Conservation (phyloP, 1,140 invertebrate genomes). For the Procambarus clarkii region DNA sequence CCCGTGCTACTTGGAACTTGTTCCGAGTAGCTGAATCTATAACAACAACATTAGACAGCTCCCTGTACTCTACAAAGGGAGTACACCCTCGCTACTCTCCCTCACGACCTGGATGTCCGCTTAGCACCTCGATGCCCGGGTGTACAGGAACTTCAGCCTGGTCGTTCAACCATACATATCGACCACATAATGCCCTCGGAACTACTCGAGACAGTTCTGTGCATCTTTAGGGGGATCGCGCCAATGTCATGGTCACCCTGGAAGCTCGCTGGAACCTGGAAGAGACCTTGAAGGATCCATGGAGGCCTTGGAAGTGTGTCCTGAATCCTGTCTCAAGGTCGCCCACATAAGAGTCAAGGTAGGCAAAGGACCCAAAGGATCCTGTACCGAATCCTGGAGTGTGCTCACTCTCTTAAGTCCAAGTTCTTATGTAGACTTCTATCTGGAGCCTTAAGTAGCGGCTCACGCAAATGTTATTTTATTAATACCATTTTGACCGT, state of each 20-base stretch:
- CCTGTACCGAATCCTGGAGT: neutral
- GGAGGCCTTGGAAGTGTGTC: neutral
- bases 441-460: neutral
- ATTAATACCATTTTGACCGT: no score
- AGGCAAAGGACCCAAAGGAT: neutral
- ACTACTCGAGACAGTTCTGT: constrained; percentile 9
- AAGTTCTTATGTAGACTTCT: no score
- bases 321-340: neutral
- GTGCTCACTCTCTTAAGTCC: neutral
- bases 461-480: no score
- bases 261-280: neutral
- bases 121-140: no score
- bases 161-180: neutral
- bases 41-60: no score
- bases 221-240: neutral
- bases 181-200: neutral
- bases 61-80: no score
- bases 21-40: no score
- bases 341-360: neutral
- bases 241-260: neutral
- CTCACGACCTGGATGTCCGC: no score
- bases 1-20: no score
- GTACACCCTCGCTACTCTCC: no score
- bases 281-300: constrained; percentile 13
- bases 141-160: neutral